These are phyloP conservation scores for Sturnira hondurensis DNA, from an alignment of 2,113 vertebrate genomes.

Conservation along the genomic window DNA sequence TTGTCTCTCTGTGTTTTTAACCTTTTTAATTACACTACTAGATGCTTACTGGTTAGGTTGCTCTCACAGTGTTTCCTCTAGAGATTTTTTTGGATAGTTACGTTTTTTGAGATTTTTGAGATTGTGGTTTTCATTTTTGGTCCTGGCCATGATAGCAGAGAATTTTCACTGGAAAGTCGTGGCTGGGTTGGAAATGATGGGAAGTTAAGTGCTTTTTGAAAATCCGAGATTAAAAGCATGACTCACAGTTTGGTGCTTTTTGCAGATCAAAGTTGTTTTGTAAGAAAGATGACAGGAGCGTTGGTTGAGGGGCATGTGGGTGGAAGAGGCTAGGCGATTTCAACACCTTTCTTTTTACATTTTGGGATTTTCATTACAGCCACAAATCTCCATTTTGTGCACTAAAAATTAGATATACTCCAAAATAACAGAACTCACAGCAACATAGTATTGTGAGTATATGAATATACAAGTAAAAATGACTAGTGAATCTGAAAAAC, in stretches of 20 bases:
- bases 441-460: fast-evolving
- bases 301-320: not conserved
- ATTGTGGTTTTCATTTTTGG: not conserved
- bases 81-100: not conserved
- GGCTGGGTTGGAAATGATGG: not conserved
- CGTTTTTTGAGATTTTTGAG: not conserved
- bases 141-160: not conserved
- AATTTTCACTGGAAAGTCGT: slow-evolving; percentile 14
- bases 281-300: slow-evolving; percentile 11
- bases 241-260: not conserved
- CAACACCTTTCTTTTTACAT: not conserved
- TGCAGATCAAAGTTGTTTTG: slow-evolving; percentile 38
- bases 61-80: not conserved
- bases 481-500: not conserved
- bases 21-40: not conserved
- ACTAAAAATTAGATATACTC: not conserved
- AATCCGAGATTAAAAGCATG: slow-evolving; percentile 34
- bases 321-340: not conserved
- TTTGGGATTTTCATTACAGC: not conserved
- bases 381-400: not conserved
- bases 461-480: not conserved
- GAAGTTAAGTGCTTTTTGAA: slow-evolving; percentile 46
- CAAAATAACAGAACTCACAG: not conserved
- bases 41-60: not conserved
- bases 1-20: not conserved